phyloP scores from a whole-genome alignment of 1,140 invertebrate species.

The Augochlora pura region DNA sequence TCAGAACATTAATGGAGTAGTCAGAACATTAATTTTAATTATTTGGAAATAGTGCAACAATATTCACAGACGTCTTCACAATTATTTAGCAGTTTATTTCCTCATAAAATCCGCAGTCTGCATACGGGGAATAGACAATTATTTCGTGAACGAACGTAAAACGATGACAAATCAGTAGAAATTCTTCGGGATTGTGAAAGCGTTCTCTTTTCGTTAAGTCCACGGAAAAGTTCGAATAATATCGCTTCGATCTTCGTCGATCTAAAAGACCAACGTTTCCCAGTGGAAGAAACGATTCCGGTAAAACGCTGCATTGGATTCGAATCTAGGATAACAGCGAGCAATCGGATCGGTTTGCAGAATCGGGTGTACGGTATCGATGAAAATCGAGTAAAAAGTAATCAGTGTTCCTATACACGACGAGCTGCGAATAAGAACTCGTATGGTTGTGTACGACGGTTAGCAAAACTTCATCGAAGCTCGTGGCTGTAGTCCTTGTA shows the following conservation, averaged over 20 bases:
- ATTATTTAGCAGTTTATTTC: no score
- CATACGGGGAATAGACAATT: background rate
- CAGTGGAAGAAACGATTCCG: slow-evolving; percentile 1
- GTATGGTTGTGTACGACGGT: slow-evolving; percentile 40
- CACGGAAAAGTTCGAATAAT: background rate
- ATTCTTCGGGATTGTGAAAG: background rate
- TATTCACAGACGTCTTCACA: no score
- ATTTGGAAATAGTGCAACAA: no score
- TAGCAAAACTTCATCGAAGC: slow-evolving; percentile 59
- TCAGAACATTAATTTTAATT: no score
- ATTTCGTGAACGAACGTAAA: background rate
- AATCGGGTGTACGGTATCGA: background rate
- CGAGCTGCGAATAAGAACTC: background rate
- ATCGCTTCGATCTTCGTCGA: background rate
- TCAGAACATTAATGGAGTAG: no score
- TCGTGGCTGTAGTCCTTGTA: slow-evolving; percentile 44
- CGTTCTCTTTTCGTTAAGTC: background rate
- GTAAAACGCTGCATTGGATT: background rate
- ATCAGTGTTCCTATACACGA: background rate
- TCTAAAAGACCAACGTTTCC: background rate
- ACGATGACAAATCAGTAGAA: background rate
- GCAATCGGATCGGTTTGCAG: slow-evolving; percentile 24
- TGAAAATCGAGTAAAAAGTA: background rate
- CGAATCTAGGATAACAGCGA: slow-evolving; percentile 11
- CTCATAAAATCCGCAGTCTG: no score